These are phyloP conservation scores for Epirrhoe tristata DNA, from an alignment of 2,888 invertebrate genomes.

Conservation along the genomic window DNA sequence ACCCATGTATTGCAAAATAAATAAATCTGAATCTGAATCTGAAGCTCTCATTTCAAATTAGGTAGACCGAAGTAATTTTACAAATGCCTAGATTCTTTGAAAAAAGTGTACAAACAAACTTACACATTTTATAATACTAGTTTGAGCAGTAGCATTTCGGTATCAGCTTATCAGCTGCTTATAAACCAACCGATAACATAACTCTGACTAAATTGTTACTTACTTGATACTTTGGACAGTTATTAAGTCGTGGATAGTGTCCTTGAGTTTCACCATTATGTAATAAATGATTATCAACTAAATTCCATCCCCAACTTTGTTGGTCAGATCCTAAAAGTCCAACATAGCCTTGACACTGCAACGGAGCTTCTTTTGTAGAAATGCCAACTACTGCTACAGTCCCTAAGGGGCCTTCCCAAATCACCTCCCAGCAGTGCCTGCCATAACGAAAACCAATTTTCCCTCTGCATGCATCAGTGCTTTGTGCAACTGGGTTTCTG, in stretches of 20 bases:
- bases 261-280: conserved; percentile 98
- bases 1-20: too few relatives aligned
- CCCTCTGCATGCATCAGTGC: conserved; percentile 96
- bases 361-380: conserved; percentile 96
- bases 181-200: background rate
- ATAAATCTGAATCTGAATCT: too few relatives aligned
- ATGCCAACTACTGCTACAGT: conserved; percentile 99
- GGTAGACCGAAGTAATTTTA: too few relatives aligned
- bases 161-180: background rate
- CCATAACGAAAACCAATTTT: conserved; percentile 97
- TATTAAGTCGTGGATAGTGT: conserved; percentile 96
- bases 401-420: conserved; percentile 99
- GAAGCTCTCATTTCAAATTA: too few relatives aligned
- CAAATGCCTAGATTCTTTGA: too few relatives aligned
- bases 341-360: conserved; percentile 98
- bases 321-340: conserved; percentile 97
- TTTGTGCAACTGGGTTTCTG: conserved; percentile 99
- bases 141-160: background rate
- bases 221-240: conserved; percentile 99
- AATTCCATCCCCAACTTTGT: conserved; percentile 99
- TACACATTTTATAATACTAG: background rate
- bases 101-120: too few relatives aligned
- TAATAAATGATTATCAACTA: conserved; percentile 98
- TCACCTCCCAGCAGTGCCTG: conserved; percentile 98
- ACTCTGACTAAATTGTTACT: conserved; percentile 31